Base-by-base conservation (phyloP, 2,888 invertebrate genomes). In the Patella caerulea region DNA sequence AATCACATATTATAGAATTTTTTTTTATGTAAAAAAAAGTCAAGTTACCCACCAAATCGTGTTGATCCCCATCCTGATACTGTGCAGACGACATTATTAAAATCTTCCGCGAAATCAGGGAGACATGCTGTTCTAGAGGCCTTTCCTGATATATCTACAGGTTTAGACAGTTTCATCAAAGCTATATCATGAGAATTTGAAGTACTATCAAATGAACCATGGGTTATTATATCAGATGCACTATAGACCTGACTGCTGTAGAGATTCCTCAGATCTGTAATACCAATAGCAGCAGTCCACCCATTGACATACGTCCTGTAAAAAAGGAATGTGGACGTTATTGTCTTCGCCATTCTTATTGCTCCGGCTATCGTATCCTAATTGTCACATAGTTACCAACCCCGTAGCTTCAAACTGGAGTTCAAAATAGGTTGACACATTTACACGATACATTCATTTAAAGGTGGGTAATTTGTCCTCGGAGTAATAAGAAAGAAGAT, bases 161-260 rank as follows among this genome's bases (percentile, higher is more conserved):
- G 82, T 55, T 83, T 83, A 52, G 80, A 78, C 14, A 87, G 81
- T 73, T 85, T 87, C 71, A 87, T 78, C 71, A 87, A 70, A 11
- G 87, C 86, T n/a, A 87, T 85, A 73, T 87, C 87, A 78, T 87
- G 83, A 14, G 45, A 59, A 74, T 85, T 85, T 12, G 77, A 78
- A 17, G 34, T 59, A 15, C 81, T 75, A 73, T 79, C 81, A 78
- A 82, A 87, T 65, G 70, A 59, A 34, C 78, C 79, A 73, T 87
- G 86, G 11, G 77, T 79, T 34, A 84, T 80, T 34, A 87, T 79
- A 56, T 78, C 80, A 0, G 77, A 65, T 12, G 82, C 83, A 56
- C 78, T 78, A 24, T 83, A 82, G 7, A 86, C 79, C 34, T 86
- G 85, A 34, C 78, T 81, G 19, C 75, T 71, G 76, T 81, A 83